Conservation (phyloP, 2,113 vertebrate species). For the Eolophus roseicapilla region DNA sequence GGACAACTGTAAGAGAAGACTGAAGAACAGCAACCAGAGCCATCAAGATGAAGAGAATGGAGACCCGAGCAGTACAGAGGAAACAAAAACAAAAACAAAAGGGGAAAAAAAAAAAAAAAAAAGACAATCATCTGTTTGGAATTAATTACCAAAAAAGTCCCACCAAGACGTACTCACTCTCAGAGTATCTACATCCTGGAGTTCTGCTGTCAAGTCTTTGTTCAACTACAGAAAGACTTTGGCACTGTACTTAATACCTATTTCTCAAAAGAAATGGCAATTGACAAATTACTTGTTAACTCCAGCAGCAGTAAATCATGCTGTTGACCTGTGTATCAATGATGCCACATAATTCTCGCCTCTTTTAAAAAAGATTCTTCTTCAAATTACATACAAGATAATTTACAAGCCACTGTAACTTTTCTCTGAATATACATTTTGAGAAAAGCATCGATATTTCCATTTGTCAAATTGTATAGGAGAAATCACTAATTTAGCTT, state of each 20-base stretch:
- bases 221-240: not conserved
- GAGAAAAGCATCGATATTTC: not conserved
- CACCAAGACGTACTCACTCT: not conserved
- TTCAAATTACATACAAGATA: not conserved
- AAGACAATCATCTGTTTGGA: not conserved
- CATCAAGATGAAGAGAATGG: not conserved
- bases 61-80: not conserved
- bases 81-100: not conserved
- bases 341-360: not conserved
- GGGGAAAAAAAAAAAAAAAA: not conserved
- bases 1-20: not conserved
- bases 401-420: not conserved
- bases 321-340: not conserved
- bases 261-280: not conserved
- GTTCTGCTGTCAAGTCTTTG: not conserved
- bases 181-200: not conserved
- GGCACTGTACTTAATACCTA: not conserved
- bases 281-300: not conserved
- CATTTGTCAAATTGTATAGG: not conserved
- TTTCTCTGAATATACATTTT: not conserved
- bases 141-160: not conserved
- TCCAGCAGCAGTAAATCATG: not conserved
- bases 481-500: not conserved
- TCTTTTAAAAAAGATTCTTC: not conserved
- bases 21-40: not conserved